Conservation (phyloP, 2,113 vertebrate species). For the Himantopus leucocephalus region DNA sequence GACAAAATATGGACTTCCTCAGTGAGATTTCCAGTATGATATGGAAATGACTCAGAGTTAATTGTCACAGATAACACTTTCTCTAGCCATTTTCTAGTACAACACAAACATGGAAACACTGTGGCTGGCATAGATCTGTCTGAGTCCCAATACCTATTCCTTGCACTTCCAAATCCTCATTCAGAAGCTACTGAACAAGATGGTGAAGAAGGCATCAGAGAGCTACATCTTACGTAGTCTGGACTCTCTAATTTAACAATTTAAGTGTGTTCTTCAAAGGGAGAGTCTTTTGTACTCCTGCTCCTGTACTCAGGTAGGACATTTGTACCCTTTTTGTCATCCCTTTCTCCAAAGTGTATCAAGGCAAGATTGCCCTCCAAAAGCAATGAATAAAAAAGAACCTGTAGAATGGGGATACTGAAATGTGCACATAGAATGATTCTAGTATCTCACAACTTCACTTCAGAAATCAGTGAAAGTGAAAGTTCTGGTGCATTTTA, state of each 20-base stretch:
- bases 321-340: background rate
- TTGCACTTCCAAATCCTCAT: background rate
- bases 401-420: conserved; percentile 24
- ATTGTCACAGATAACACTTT: background rate
- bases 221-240: no score
- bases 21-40: background rate
- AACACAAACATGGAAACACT: background rate
- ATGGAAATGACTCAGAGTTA: background rate
- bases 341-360: background rate
- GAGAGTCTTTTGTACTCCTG: background rate
- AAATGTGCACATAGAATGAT: conserved; percentile 21
- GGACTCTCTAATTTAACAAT: no score
- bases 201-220: background rate
- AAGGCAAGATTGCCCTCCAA: background rate
- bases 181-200: background rate
- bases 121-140: background rate
- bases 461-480: background rate
- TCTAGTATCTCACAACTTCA: background rate
- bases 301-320: background rate
- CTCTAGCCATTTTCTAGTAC: background rate
- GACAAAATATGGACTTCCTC: background rate
- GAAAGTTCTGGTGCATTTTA: background rate
- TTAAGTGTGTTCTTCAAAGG: no score
- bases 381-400: background rate
- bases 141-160: background rate